phyloP scores from a whole-genome alignment of 2,797 vertebrate species.

The Halcyon leucocephala region DNA sequence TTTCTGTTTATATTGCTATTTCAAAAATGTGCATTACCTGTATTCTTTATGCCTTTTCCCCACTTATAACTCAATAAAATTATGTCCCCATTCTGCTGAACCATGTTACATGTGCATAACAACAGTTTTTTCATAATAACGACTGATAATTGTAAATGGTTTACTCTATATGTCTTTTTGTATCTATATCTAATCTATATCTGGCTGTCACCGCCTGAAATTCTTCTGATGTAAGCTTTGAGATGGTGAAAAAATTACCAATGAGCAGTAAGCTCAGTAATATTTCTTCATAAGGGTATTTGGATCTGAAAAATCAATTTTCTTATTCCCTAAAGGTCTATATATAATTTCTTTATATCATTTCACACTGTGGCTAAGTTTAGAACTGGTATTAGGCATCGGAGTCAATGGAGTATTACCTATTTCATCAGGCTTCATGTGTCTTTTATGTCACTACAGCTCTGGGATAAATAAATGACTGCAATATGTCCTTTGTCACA shows the following conservation, averaged over 20 bases:
- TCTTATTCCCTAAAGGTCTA: background rate
- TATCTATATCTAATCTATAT: background rate
- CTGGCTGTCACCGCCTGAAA: background rate
- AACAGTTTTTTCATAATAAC: background rate
- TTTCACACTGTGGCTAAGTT: background rate
- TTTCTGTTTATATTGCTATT: constrained; percentile 45
- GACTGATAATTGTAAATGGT: background rate
- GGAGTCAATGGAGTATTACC: background rate
- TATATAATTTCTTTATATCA: background rate
- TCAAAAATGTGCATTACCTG: constrained; percentile 52
- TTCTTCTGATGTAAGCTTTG: background rate
- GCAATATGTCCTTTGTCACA: background rate
- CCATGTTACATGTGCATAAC: background rate
- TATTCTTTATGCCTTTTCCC: constrained; percentile 56
- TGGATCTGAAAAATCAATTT: background rate
- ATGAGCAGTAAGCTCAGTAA: background rate
- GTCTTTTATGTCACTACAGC: background rate
- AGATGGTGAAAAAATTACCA: background rate
- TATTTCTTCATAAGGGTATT: background rate
- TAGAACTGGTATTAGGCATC: background rate
- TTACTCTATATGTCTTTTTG: background rate
- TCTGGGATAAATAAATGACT: background rate
- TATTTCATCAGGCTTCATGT: background rate
- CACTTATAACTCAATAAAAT: constrained; percentile 59
- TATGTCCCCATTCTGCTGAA: background rate